Conservation (phyloP, 2,113 vertebrate species). For the Fulmarus glacialis region DNA sequence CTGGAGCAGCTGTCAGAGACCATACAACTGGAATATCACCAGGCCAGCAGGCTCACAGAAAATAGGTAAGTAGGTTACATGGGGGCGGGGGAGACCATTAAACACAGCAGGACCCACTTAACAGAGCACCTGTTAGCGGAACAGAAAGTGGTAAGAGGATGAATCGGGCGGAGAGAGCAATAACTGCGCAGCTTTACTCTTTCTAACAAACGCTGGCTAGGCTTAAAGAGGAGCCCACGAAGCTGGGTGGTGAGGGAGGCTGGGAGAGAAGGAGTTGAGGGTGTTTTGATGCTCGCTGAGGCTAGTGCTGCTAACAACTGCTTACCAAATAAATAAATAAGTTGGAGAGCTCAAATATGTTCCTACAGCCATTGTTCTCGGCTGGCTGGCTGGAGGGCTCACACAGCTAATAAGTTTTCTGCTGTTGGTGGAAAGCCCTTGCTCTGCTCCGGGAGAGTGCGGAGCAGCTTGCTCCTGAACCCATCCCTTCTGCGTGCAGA, state of each 20-base stretch:
- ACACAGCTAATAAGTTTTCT: not conserved
- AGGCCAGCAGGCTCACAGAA: not conserved
- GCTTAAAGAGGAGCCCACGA: rapidly evolving
- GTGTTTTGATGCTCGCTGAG: not conserved
- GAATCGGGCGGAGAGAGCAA: not conserved
- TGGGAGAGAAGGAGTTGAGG: not conserved
- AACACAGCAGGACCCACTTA: conserved; percentile 24
- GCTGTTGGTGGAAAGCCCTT: not conserved
- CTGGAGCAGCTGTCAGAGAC: not conserved
- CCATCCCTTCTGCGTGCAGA: not conserved
- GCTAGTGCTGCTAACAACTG: not conserved
- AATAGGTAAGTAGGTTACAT: conserved; percentile 37
- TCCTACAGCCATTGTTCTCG: not conserved
- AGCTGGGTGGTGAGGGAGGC: not conserved
- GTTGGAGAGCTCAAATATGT: not conserved
- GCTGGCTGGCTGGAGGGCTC: not conserved
- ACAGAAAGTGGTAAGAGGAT: not conserved
- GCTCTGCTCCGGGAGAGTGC: not conserved
- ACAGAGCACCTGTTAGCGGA: conserved; percentile 5
- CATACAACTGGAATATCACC: not conserved
- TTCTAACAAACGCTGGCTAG: not conserved
- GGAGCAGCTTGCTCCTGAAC: not conserved
- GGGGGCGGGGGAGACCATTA: not conserved
- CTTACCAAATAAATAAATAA: not conserved
- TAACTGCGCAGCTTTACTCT: not conserved